A percentile compares a stretch with the other conserved stretches of the same genome.
These are phyloP conservation scores for Danio aesculapii DNA, from an alignment of 2,797 vertebrate genomes.

Conservation along the genomic window DNA sequence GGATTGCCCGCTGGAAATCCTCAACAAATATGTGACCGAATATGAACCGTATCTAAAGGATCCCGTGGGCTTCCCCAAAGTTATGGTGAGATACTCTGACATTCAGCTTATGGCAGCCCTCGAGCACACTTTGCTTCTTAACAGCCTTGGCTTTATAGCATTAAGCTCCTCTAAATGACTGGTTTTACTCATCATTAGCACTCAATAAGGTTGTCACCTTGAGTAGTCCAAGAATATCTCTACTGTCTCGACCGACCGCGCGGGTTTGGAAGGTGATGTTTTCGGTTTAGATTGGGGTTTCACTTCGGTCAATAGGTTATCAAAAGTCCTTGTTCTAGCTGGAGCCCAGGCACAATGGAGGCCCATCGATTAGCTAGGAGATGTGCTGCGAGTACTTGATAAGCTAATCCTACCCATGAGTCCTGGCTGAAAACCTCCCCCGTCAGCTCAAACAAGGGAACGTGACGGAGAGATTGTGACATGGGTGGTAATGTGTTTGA, in stretches of 20 bases:
- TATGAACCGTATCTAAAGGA: constrained; percentile 92
- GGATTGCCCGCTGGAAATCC: constrained; percentile 86
- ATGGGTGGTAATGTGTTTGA: constrained; percentile 36
- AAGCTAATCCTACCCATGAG: constrained; percentile 79
- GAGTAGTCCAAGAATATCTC: constrained; percentile 39
- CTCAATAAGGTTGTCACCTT: constrained; percentile 61
- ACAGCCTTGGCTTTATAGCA: background rate
- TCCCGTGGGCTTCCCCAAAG: constrained; percentile 88
- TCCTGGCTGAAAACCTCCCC: constrained; percentile 60
- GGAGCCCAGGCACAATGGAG: constrained; percentile 71
- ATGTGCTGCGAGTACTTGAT: constrained; percentile 78
- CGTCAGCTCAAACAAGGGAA: constrained; percentile 63
- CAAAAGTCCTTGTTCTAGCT: constrained; percentile 77
- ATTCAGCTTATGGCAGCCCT: constrained; percentile 54
- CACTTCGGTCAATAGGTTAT: constrained; percentile 80
- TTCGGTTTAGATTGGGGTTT: constrained; percentile 67
- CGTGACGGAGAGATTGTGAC: constrained; percentile 25
- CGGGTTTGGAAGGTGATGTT: constrained; percentile 34
- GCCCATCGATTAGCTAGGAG: constrained; percentile 79
- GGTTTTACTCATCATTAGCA: constrained; percentile 72
- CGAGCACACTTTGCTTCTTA: constrained; percentile 48
- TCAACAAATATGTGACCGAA: constrained; percentile 84
- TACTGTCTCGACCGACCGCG: background rate
- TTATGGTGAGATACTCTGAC: constrained; percentile 82
- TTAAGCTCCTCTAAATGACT: constrained; percentile 30